Evolutionary conservation across 2,888 invertebrate species (phyloP).

Genomic region (Harpalus rufipes): DNA sequence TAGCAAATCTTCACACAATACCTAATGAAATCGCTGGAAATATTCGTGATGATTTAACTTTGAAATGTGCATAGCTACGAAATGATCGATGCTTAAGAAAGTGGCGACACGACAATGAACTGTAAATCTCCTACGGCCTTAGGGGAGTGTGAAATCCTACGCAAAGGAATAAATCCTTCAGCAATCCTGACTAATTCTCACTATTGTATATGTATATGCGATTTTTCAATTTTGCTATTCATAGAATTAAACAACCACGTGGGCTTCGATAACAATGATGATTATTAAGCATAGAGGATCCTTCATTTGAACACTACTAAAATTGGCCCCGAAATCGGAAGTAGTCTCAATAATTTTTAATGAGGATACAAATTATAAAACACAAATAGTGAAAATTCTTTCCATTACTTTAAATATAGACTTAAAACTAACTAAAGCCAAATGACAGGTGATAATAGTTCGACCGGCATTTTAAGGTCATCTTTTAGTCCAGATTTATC

Average conservation of each 20-base stretch:
- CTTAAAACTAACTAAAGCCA: too few species aligned
- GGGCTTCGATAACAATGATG: neutral
- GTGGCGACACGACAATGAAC: constrained; percentile 61
- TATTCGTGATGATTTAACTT: constrained; percentile 40
- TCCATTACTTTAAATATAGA: too few species aligned
- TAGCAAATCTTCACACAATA: constrained; percentile 32
- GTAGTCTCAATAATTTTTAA: too few species aligned
- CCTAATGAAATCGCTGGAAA: constrained; percentile 20
- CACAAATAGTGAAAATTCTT: too few species aligned
- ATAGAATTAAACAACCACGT: neutral
- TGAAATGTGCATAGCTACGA: constrained; percentile 11
- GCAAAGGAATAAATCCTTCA: constrained; percentile 2
- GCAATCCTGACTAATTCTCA: neutral
- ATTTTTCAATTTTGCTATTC: neutral
- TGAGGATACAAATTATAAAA: too few species aligned
- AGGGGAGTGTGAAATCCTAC: neutral
- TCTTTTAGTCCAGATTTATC: too few species aligned
- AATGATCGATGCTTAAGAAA: constrained; percentile 26
- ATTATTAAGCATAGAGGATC: too few species aligned
- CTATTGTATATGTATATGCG: neutral
- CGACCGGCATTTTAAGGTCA: too few species aligned
- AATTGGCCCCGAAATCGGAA: too few species aligned
- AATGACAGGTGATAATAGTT: too few species aligned
- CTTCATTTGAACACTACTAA: too few species aligned
- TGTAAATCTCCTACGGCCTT: constrained; percentile 49